A percentile compares a stretch with the other conserved stretches of the same genome.
Evolutionary conservation across 2,113 vertebrate genomes (phyloP).

Genomic region (Pardalotus punctatus): DNA sequence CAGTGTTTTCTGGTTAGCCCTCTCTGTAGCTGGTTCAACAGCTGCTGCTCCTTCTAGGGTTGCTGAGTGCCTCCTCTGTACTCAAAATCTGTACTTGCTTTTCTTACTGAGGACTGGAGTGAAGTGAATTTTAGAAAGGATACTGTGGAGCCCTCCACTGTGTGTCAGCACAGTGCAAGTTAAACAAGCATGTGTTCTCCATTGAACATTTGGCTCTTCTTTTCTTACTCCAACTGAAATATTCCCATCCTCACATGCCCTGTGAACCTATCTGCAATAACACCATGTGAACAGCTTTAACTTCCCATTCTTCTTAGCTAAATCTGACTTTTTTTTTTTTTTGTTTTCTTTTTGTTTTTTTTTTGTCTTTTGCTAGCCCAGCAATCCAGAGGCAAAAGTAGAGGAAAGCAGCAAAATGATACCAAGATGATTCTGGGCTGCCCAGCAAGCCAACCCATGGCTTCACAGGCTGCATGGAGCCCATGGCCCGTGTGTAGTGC

Average conservation of each 20-base stretch:
- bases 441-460: neutral
- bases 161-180: constrained; percentile 25
- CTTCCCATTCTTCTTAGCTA: neutral
- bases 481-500: neutral
- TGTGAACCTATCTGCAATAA: neutral
- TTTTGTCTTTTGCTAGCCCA: neutral
- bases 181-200: neutral
- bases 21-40: neutral
- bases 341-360: no score
- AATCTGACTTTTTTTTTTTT: no score
- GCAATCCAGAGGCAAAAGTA: neutral
- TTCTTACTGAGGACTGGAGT: neutral
- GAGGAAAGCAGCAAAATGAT: neutral
- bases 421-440: neutral
- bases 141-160: neutral
- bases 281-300: neutral
- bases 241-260: neutral
- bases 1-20: neutral
- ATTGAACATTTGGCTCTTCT: neutral
- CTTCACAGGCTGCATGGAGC: neutral
- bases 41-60: neutral
- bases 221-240: neutral
- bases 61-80: neutral
- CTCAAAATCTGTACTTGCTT: neutral
- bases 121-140: neutral